These are phyloP conservation scores for Pontoporia blainvillei DNA, from an alignment of 2,113 vertebrate species.

Conservation along the genomic window DNA sequence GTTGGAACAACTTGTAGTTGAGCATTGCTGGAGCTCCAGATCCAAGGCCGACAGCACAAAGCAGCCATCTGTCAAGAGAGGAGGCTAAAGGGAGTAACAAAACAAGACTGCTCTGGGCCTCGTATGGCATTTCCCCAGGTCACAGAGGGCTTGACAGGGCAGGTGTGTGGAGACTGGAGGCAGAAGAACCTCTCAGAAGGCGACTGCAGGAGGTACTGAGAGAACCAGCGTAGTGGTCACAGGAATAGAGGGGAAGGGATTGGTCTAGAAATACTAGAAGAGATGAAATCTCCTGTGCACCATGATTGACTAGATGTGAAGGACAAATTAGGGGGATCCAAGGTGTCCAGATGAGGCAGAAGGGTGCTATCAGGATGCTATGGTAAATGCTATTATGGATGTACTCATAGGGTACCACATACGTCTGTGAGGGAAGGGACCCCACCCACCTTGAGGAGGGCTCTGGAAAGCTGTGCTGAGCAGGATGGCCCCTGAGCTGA, in stretches of 20 bases:
- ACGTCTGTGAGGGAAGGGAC: not conserved
- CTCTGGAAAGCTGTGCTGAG: not conserved
- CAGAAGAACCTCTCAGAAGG: not conserved
- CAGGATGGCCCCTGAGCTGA: not conserved
- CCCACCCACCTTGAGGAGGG: not conserved
- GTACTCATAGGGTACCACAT: not conserved
- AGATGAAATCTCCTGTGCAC: not conserved
- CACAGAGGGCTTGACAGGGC: not conserved
- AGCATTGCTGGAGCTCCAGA: not conserved
- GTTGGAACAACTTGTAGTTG: not conserved
- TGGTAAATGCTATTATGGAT: no score
- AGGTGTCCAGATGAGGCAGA: not conserved
- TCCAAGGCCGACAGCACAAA: not conserved
- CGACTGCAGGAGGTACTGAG: not conserved
- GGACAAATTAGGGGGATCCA: not conserved
- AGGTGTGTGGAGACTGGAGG: not conserved
- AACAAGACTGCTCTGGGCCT: rapidly evolving
- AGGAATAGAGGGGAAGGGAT: not conserved
- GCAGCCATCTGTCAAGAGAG: not conserved
- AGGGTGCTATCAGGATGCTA: not conserved
- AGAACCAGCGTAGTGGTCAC: not conserved
- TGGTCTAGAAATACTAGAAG: not conserved
- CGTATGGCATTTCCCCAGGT: not conserved
- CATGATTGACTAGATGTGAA: not conserved
- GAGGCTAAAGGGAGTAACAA: not conserved